Base-by-base conservation (phyloP, 2,888 invertebrate genomes). In the Scaptomyza reducta region DNA sequence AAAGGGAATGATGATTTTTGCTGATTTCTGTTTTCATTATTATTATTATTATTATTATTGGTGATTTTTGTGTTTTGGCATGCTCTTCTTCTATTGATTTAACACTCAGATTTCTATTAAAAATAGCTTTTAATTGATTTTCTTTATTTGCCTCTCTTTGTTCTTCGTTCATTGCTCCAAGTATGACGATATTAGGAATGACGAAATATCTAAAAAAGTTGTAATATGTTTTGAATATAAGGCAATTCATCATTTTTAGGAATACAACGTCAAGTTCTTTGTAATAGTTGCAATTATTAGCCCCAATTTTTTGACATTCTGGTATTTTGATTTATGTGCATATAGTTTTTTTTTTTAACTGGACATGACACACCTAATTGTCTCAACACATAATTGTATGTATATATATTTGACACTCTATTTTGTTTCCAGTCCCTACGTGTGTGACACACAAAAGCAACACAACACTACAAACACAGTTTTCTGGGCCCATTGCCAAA, bases 401-500 rank as follows among this genome's bases (percentile, higher is more conserved):
- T 49, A 33, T 31, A 25, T 47, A 11, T 56, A 9, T 50, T 9
- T 6, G 35, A 42, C 31, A 31, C 11, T 54, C 25, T 40, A 13
- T 5, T 31, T 38, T 16, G 29, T 60, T 66, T 65, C 51, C 51
- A 51, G 61, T 51, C 35, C 16, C 35, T 40, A 42, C 10, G 35
- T 40, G 9, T 49, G 44, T 45, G 51, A 44, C 69, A 68, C 31
- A 58, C 31, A 66, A 50, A 40, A 65, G 40, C 33, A 54, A 54
- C 35, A 41, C 42, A 14, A 22, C 2, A 22, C 22, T 22, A 22
- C 9, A 14, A 38, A 38, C 40, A 40, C 40, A 40, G 10, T 51
- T 56, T 60, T 65, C 63, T 83, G 80, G 81, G 81, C 79, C 75
- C 77, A 75, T 82, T 85, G 81, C 81, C 81, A 81, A 85, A 73